Base-by-base conservation (phyloP, 2,113 vertebrate genomes). In the Brevimyrus niger region DNA sequence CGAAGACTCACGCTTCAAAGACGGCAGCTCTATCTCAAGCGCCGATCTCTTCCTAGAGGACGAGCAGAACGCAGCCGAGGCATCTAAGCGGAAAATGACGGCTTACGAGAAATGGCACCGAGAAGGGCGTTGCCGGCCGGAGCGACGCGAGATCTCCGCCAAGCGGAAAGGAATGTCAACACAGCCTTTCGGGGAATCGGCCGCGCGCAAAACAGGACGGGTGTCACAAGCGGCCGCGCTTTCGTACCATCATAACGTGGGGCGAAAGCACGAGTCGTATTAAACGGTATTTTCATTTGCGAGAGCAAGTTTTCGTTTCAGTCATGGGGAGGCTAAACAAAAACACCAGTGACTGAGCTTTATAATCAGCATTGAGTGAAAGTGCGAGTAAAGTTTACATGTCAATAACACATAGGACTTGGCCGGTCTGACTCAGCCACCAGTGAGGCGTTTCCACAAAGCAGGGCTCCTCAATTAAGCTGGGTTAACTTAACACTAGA, bases 41-140 rank as follows among this genome's bases (percentile, higher is more conserved):
- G 13, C n/a, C 4, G 61, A 69, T 69, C 61, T 4, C 61, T 31
- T 31, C 61, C n/a, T 13, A 69, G n/a, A 69, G 27, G 27, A 69
- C 61, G 13, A 11, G 3, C 0, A 9, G 7, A n/a, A n/a, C 0
- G 2, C 2, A 61, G 7, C 21, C n/a, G 1, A n/a, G 0, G 55
- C 8, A 55, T 23, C 53, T 55, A 23, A 55, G 58, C 8, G 8
- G 58, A 27, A 27, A 65, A 27, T 27, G 58, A 3, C 23, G 31
- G 61, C 58, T 65, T 27, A 65, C 8, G 3, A 27, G n/a, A 65
- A 27, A 65, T 10, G 2, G 8, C 58, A 65, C 9, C 4, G n/a
- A 4, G 0, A 11, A 31, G n/a, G 61, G 61, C 9, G n/a, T 27
- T 27, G 0, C 31, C 1, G 1, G 61, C n/a, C 3, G n/a, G 61